Base-by-base conservation (phyloP, 2,888 invertebrate species). In the Agapetus fuscipes region DNA sequence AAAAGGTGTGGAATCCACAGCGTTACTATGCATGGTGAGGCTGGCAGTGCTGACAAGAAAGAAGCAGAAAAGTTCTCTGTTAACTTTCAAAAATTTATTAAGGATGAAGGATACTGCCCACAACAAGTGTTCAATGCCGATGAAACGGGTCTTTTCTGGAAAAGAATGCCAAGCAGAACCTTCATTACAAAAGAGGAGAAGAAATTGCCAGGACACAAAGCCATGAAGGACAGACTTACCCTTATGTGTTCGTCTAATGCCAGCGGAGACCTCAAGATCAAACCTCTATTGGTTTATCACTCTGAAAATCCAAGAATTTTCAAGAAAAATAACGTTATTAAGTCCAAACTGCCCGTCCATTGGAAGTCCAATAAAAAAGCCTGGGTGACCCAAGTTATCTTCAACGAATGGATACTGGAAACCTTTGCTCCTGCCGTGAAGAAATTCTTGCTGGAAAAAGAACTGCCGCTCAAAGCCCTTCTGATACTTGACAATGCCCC, bases 141-240 rank as follows among this genome's bases (percentile, higher is more conserved):
- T 17, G 34, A 40, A 31, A 40, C 34, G 17, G 34, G 24, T 34
- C 20, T 39, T 14, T 39, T 39, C 34, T 34, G 31, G 34, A 39
- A 39, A 30, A 39, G 27, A 17, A 39, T 39, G 34, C 39, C 34
- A 17, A 34, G 17, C 17, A 13, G 24, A 34, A 39, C 39, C 28
- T 34, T 16, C 28, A 34, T 53, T 20, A 50, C 50, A 25, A 14
- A 31, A 48, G 51, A 52, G 40, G 53, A 54, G 46, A 54, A 53
- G 40, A 43, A 32, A 34, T 41, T 50, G 43, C 50, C 52, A 32
- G 53, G 53, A 15, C 50, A 49, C 47, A 54, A 55, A 46, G 48
- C 49, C 17, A 48, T 51, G 48, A 53, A 52, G 42, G 50, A 53
- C 46, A 39, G 49, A 37, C 34, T 54, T 20, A 54, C 50, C 38